Base-by-base conservation (phyloP, 2,888 invertebrate genomes). In the Phragmatobia fuliginosa region DNA sequence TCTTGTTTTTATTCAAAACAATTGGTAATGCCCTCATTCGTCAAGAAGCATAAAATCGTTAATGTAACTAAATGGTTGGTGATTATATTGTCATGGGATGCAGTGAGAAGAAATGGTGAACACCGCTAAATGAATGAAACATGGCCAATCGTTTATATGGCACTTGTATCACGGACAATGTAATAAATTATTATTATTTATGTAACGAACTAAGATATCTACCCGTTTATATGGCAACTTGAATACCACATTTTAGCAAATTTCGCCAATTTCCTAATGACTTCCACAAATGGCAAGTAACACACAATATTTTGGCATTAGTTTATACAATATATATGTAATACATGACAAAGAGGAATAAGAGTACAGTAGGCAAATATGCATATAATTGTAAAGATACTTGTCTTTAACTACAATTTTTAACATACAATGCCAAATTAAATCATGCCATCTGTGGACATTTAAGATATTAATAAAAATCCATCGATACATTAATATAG, bases 101-200 rank as follows among this genome's bases (percentile, higher is more conserved):
- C 88, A 85, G 78, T 83, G 82, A 83, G 80, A 83, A 84, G 74
- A 79, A 76, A 80, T 81, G 70, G 76, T 72, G 68, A 79, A 83
- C 82, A 78, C 80, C 79, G 83, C 77, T 81, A 82, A 82, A 83
- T 76, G 78, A 79, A 85, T 86, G 83, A 86, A 86, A 80, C 75
- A 86, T 86, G 86, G 90, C 90, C 91, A 89, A 88, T 85, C 72
- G 77, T 76, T 80, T 83, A 77, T 93, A 93, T 94, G 93, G 94
- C 94, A 93, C 93, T 88, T 83, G 79, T 86, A 91, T 93, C 94
- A 92, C 93, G 92, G 92, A 87, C 85, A 81, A 78, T 82, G 76
- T 84, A 77, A 85, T 80, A 84, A 79, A 85, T 87, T 80, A 85
- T 82, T 66, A 77, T 66, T 84, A 87, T 81, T 68, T 83, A 87